Conservation (phyloP, 2,888 invertebrate genomes). For the Branchellion lobata region DNA sequence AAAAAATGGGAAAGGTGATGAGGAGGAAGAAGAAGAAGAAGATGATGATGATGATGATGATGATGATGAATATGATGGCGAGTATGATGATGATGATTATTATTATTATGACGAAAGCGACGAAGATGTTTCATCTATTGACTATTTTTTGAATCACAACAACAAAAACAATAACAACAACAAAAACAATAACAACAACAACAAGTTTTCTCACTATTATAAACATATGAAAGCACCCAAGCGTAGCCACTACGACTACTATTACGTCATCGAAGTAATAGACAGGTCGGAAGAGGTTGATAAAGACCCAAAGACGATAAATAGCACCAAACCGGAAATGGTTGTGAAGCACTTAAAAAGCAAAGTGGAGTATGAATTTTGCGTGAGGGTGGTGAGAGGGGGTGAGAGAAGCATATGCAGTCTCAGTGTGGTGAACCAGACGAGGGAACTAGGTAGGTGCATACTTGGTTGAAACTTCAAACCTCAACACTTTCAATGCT, state of each 20-base stretch:
- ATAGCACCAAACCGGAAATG: conserved; percentile 26
- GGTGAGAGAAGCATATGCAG: conserved; percentile 87
- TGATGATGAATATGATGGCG: neutral
- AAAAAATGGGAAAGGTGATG: neutral
- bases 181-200: neutral
- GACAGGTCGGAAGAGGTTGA: neutral
- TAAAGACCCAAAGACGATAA: conserved; percentile 18
- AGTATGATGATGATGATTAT: neutral
- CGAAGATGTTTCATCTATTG: neutral
- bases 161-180: neutral
- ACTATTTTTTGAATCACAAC: neutral
- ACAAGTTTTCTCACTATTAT: neutral
- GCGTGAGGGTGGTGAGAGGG: conserved; percentile 77
- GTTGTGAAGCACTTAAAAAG: conserved; percentile 57
- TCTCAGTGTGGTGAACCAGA: conserved; percentile 87
- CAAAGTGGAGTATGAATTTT: conserved; percentile 89
- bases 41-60: neutral
- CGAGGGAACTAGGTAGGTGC: conserved; percentile 70
- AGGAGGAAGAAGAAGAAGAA: neutral
- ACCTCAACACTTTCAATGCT: no score
- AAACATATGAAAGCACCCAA: neutral
- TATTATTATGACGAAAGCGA: neutral
- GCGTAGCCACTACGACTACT: neutral
- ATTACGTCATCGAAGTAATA: conserved; percentile 22
- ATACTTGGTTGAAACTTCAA: no score